Evolutionary conservation across 2,797 vertebrate species (phyloP), one percentile per base, ranked within the genome.

Genomic region (Cephalopachus bancanus): DNA sequence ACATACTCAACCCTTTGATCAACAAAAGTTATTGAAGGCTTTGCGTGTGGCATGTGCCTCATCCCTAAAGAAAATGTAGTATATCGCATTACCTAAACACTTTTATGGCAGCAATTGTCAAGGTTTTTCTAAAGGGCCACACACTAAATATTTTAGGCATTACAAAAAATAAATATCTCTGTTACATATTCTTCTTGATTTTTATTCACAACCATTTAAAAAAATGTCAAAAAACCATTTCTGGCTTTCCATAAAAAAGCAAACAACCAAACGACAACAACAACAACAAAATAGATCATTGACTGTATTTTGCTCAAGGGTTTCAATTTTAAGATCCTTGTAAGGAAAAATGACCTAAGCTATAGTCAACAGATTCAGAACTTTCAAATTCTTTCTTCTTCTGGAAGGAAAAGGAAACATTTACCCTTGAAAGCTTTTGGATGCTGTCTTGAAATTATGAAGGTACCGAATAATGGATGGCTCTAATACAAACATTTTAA

Each of bases 401-500:
- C 49, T 94, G 14, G 62, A 11, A 28, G 57, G 28, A 83, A 92
- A 88, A 76, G 22, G 20, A 26, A 96, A 64, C 1, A 24, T 55
- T 84, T 79, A 85, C 5, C 49, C 6, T 17, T 60, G 6, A 89
- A 89, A 84, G 62, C 49, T 78, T 62, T 57, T 89, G 49, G 49
- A 79, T 64, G 30, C 49, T 80, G 10, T 59, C 44, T 76, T 92
- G 57, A 94, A 91, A n/a, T 83, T 78, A 78, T n/a, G 24, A 88
- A 92, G 79, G 17, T 78, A 76, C 83, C 33, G 71, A 91, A 88
- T 19, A 83, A 20, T 94, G 33, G 71, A 44, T 71, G 24, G 44
- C 57, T 57, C 17, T 85, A 72, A 57, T 57, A 78, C 53, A 86
- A 83, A 88, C 28, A 78, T 94, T 88, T 83, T 64, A 94, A 78